These are phyloP conservation scores for Parasteatoda tepidariorum DNA, from an alignment of 1,140 invertebrate genomes.

Conservation along the genomic window DNA sequence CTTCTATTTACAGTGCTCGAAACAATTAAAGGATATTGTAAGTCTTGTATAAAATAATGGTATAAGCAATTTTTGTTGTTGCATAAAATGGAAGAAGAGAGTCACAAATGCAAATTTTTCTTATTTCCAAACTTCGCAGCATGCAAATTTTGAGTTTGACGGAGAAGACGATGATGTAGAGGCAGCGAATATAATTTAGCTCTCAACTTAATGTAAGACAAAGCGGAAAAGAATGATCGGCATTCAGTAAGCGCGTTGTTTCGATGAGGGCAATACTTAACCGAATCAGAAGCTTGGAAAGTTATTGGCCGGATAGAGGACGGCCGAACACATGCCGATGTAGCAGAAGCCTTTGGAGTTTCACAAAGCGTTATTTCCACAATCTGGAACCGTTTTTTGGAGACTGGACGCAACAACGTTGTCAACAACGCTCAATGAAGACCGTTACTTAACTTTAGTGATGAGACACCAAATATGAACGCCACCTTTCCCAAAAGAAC, in stretches of 20 bases:
- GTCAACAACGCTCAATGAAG: neutral
- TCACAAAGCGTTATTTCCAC: neutral
- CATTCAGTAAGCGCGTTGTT: neutral
- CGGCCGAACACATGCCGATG: neutral
- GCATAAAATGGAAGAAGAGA: neutral
- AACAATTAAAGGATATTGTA: neutral
- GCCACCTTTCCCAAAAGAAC: neutral
- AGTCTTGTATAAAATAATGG: neutral
- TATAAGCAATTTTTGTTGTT: neutral
- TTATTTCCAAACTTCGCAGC: neutral
- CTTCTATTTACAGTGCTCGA: neutral
- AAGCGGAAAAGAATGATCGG: neutral
- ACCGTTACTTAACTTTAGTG: neutral
- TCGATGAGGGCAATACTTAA: neutral
- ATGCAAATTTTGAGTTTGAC: neutral
- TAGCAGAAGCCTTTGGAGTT: neutral
- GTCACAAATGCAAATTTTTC: neutral
- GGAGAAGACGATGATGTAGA: neutral
- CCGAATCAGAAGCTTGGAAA: neutral
- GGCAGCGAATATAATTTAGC: neutral
- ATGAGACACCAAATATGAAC: neutral
- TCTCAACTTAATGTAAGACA: neutral
- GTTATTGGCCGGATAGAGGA: neutral
- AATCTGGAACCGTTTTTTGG: neutral
- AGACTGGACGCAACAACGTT: neutral